Evolutionary conservation across 2,888 invertebrate species (phyloP).

Genomic region (Latrodectus hesperus): DNA sequence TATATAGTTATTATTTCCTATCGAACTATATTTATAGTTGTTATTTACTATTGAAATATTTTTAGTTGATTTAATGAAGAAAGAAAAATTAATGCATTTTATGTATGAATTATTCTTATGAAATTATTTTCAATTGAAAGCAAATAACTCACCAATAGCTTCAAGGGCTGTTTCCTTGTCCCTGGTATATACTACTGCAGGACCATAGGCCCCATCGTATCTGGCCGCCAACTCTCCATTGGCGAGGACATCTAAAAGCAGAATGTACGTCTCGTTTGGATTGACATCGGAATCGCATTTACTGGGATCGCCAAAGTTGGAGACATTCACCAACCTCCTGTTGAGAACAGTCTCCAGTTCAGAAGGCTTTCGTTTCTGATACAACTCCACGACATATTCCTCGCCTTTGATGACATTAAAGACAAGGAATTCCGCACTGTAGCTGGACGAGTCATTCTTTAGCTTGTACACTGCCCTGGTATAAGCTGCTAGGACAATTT

Average conservation of each 20-base stretch:
- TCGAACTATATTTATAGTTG: no score
- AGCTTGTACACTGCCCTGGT: constrained; percentile 53
- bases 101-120: no score
- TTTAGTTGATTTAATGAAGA: no score
- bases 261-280: constrained; percentile 62
- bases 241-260: constrained; percentile 47
- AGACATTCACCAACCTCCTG: constrained; percentile 55
- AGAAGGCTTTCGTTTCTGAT: constrained; percentile 43
- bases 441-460: constrained; percentile 18
- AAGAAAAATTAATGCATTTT: no score
- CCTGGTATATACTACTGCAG: constrained; percentile 53
- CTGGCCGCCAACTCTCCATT: constrained; percentile 50
- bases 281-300: constrained; percentile 57
- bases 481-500: constrained; percentile 58
- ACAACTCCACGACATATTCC: constrained; percentile 41
- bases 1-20: no score
- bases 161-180: constrained; percentile 59
- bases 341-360: constrained; percentile 51
- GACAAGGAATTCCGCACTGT: constrained; percentile 59
- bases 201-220: constrained; percentile 56
- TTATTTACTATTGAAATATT: no score
- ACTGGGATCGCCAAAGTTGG: constrained; percentile 57
- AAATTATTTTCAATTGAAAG: background rate
- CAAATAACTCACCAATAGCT: constrained; percentile 48
- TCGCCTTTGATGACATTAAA: constrained; percentile 63